Evolutionary conservation across 2,113 vertebrate genomes (phyloP), one percentile per base, ranked within the genome.

Genomic region (Prionailurus viverrinus): DNA sequence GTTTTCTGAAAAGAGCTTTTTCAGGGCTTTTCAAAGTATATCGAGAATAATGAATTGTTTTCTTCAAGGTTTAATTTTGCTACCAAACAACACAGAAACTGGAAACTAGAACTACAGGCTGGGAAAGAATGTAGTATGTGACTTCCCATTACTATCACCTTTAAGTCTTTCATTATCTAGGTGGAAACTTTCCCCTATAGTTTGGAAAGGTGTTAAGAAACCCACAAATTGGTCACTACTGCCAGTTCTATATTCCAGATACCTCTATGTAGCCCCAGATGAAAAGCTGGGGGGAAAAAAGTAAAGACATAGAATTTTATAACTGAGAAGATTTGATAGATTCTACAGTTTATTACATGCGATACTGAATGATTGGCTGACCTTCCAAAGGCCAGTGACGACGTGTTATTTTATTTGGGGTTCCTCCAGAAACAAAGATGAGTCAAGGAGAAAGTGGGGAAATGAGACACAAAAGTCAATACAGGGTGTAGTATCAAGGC

Each of bases 201-300:
- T 85, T 96, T 91, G n/a, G n/a, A 83, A 97, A 96, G 14, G 12
- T 93, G 16, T 45, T 94, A 65, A 71, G 36, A 55, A 92, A 91
- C 82, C n/a, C 33, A 92, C 66, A 58, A 73, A 82, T 82, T 48
- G 3, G 33, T 86, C 69, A 39, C n/a, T 51, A 78, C 7, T 79
- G 66, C n/a, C 29, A 63, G 19, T 91, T 94, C 95, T 23, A 29
- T 84, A 81, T 80, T 92, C 83, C 83, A 76, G 18, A 69, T 45
- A 33, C 19, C 7, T 92, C 45, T 88, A n/a, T 89, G 33, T 21
- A 89, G 58, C 51, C 45, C 13, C 68, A 85, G 48, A 94, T 45
- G 23, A 91, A 53, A 86, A 93, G 31, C 2, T 1, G 14, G 39
- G 27, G 27, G 21, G 58, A 3, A 61, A 13, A n/a, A 69, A 89